Evolutionary conservation across 1,140 invertebrate species (phyloP), one percentile per base, ranked within the genome.

Genomic region (Ridgeia piscesae): DNA sequence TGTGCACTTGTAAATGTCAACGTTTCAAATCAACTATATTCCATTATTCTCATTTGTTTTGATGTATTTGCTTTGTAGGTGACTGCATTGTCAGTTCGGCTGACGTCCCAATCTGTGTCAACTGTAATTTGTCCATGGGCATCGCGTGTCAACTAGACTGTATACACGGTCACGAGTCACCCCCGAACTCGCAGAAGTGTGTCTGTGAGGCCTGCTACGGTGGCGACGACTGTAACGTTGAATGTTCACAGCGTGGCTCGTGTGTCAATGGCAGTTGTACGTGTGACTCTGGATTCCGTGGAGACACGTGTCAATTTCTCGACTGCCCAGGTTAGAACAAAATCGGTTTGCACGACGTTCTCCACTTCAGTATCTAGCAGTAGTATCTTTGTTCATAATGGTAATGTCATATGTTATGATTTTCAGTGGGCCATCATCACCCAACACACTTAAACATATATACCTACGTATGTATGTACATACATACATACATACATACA

Each of bases 201-300:
- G 35, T 93, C 35, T 95, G 94, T 93, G 93, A 94, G 35, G 77
- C 93, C 8, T 95, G 94, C 89, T 95, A 93, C 93, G 93, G 93
- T 48, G 94, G 93, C 58, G 92, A 93, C 91, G 93, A 93, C 8
- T 95, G 94, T 93, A 27, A 93, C 0, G 93, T 93, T 0, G 93
- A 94, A 91, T 95, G 94, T 92, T 94, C 93, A 27, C 93, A 93
- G 58, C 93, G 93, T 48, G 94, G 94, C 33, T 88, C 91, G 2
- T 95, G 94, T 93, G 17, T 91, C 34, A 91, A 94, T 34, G 94
- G 94, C 35, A 93, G 93, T 31, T 96, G 96, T 92, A 9, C 93
- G 4, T 96, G 96, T 94, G 94, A 95, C 89, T 91, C 92, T 17
- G 94, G 94, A 9, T 96, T 94, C 94, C 94, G 94, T 88, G 95